Percentiles rank a stretch among this genome's conserved stretches.
phyloP scores from a whole-genome alignment of 2,797 vertebrate genomes.

The Gymnocypris eckloni region DNA sequence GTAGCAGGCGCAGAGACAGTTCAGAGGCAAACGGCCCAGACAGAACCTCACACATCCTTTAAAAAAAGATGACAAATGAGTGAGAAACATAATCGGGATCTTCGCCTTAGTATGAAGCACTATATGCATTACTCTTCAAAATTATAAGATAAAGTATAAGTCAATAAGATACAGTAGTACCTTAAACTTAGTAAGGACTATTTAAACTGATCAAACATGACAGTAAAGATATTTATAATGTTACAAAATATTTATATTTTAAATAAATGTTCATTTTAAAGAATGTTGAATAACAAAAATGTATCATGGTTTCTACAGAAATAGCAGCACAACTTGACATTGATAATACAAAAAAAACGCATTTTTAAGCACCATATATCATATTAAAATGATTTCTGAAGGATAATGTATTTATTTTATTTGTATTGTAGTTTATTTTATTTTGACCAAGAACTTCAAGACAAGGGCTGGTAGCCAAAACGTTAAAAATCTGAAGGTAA shows the following conservation, averaged over 20 bases:
- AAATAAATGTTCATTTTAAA: neutral
- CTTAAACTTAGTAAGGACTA: neutral
- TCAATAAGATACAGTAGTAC: neutral
- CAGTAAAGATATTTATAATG: neutral
- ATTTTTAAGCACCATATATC: neutral
- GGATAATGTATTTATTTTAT: neutral
- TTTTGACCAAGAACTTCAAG: neutral
- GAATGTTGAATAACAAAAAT: neutral
- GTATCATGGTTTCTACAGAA: neutral
- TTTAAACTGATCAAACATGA: neutral
- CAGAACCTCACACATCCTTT: slow-evolving; percentile 85
- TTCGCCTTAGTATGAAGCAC: neutral
- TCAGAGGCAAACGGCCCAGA: slow-evolving; percentile 86
- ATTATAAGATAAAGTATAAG: neutral
- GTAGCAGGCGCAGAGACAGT: slow-evolving; percentile 88
- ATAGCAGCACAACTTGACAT: neutral
- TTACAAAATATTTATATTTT: neutral
- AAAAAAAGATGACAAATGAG: slow-evolving; percentile 52
- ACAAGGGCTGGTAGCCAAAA: neutral
- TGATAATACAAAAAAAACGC: neutral
- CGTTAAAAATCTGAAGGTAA: neutral
- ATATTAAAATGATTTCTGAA: neutral
- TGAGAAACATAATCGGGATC: neutral
- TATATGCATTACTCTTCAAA: neutral
- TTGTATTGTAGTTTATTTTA: too few relatives aligned